Evolutionary conservation across 2,113 vertebrate species (phyloP).

Genomic region (Tonatia bakeri): DNA sequence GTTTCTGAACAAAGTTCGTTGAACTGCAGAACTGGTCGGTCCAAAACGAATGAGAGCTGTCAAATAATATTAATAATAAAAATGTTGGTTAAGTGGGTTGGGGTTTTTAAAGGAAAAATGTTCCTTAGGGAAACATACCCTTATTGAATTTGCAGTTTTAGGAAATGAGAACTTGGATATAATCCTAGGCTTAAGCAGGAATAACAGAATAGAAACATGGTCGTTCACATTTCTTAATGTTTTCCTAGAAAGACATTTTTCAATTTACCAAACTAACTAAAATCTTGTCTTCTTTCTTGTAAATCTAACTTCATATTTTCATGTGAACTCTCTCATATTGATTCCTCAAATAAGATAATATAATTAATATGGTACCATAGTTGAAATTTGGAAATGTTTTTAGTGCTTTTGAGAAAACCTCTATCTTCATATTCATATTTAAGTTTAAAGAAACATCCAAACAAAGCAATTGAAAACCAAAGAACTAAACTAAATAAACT

Average conservation of each 20-base stretch:
- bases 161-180: conserved; percentile 33
- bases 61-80: not conserved
- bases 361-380: not conserved
- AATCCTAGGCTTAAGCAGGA: not conserved
- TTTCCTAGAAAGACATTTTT: conserved; percentile 16
- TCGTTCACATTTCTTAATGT: not conserved
- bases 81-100: not conserved
- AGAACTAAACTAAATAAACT: not conserved
- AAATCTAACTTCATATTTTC: not conserved
- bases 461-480: not conserved
- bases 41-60: not conserved
- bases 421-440: not conserved
- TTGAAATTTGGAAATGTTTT: not conserved
- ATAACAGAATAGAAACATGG: not conserved
- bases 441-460: not conserved
- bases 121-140: not conserved
- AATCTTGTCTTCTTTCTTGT: not conserved
- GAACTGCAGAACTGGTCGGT: not conserved
- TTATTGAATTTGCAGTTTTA: conserved; percentile 11
- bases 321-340: not conserved
- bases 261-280: not conserved
- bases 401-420: not conserved
- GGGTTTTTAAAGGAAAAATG: conserved; percentile 1
- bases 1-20: conserved; percentile 24
- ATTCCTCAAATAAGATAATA: not conserved